These are phyloP conservation scores for Crossaster papposus DNA, from an alignment of 53 echinoderm and acorn worm species.

Conservation along the genomic window DNA sequence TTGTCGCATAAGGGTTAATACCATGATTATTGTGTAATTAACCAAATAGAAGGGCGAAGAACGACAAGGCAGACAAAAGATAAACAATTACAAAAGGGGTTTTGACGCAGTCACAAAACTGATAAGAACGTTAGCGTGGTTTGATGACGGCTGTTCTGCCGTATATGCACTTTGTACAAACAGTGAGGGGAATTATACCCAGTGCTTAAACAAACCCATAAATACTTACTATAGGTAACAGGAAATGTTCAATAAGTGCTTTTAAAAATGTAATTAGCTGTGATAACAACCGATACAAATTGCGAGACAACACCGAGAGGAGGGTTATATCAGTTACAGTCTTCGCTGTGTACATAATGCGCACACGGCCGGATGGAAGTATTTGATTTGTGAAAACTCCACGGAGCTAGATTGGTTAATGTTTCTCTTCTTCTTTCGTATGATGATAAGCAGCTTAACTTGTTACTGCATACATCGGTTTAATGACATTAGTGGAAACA, in stretches of 20 bases:
- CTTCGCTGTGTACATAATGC: constrained; percentile 5
- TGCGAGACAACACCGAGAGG: not conserved
- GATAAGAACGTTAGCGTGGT: no score
- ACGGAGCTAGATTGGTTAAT: not conserved
- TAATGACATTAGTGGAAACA: no score
- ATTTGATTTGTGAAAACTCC: constrained; percentile 9
- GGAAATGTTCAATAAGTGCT: constrained; percentile 54
- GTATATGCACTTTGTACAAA: not conserved
- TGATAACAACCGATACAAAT: constrained; percentile 29
- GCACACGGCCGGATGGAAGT: not conserved
- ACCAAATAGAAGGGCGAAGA: no score
- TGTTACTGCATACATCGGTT: no score
- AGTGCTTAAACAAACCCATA: constrained; percentile 41
- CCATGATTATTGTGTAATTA: no score
- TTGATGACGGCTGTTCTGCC: not conserved
- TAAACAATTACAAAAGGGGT: no score
- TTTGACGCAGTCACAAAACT: no score
- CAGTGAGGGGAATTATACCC: not conserved
- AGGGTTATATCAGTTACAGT: not conserved
- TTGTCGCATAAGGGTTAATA: no score
- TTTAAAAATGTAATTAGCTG: constrained; percentile 38
- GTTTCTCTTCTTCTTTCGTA: no score
- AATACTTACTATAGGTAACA: constrained; percentile 35
- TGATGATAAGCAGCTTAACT: no score
- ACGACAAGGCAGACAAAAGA: no score